Evolutionary conservation across 2,797 vertebrate species (phyloP).

Genomic region (Liasis olivaceus): DNA sequence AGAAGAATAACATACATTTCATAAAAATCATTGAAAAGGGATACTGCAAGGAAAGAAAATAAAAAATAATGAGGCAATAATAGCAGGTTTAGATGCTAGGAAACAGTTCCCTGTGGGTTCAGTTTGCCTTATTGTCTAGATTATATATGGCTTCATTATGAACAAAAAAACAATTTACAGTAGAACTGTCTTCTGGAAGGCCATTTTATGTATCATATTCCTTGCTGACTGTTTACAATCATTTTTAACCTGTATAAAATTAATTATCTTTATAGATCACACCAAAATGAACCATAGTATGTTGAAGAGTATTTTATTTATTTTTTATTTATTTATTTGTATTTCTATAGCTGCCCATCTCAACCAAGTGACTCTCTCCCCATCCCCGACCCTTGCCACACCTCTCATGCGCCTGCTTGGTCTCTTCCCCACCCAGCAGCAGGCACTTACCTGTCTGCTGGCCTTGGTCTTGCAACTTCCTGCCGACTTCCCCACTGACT

Average conservation of each 20-base stretch:
- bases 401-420: too few relatives aligned
- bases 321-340: too few relatives aligned
- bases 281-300: conserved; percentile 37
- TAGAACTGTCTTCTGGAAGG: conserved; percentile 53
- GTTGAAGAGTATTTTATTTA: neutral
- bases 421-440: too few relatives aligned
- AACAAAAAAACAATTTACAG: conserved; percentile 57
- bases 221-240: conserved; percentile 48
- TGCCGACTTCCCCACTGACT: too few relatives aligned
- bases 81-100: neutral
- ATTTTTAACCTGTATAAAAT: conserved; percentile 56
- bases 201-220: conserved; percentile 53
- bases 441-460: too few relatives aligned
- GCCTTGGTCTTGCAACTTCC: too few relatives aligned
- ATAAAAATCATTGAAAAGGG: conserved; percentile 28
- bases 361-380: too few relatives aligned
- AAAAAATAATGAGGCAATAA: conserved; percentile 69
- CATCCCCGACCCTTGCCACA: too few relatives aligned
- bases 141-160: conserved; percentile 63
- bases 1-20: conserved; percentile 40
- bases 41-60: conserved; percentile 60
- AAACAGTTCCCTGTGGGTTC: conserved; percentile 32
- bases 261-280: conserved; percentile 47
- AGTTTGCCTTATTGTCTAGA: conserved; percentile 51
- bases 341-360: too few relatives aligned